A percentile compares a stretch with the other conserved stretches of the same genome.
Evolutionary conservation across 2,113 vertebrate genomes (phyloP).

Genomic region (Bettongia penicillata): DNA sequence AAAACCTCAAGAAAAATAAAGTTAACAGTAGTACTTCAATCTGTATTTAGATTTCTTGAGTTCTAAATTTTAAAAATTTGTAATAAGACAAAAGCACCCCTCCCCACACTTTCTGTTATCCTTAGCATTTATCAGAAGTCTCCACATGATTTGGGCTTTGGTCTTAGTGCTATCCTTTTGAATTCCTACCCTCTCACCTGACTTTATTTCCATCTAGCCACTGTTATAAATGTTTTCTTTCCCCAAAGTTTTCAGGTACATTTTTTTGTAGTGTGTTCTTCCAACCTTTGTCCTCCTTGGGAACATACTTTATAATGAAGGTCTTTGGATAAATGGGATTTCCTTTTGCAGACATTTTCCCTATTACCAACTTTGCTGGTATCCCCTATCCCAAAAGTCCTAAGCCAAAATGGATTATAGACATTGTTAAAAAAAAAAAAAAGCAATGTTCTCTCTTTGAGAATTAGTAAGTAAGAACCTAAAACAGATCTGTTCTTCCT

Average conservation of each 20-base stretch:
- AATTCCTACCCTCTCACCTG: neutral
- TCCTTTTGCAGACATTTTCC: neutral
- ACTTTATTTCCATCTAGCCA: neutral
- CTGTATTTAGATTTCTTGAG: neutral
- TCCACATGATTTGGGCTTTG: neutral
- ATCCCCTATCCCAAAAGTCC: neutral
- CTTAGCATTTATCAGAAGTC: neutral
- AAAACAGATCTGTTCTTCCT: neutral
- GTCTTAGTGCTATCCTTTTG: neutral
- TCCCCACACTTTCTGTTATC: neutral
- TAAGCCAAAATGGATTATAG: neutral
- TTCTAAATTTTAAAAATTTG: neutral
- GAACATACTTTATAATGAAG: neutral
- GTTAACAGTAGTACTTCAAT: too few species aligned
- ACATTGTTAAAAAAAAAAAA: neutral
- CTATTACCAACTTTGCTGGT: neutral
- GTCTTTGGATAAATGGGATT: neutral
- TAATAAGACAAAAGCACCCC: neutral
- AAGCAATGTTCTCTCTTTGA: neutral
- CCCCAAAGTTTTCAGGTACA: neutral
- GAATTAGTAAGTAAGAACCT: neutral
- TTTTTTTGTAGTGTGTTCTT: neutral
- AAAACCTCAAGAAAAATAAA: too few species aligned
- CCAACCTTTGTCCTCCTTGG: neutral
- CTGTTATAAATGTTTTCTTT: neutral